Evolutionary conservation across 1,140 invertebrate genomes (phyloP).

Genomic region (Papilio dardanus): DNA sequence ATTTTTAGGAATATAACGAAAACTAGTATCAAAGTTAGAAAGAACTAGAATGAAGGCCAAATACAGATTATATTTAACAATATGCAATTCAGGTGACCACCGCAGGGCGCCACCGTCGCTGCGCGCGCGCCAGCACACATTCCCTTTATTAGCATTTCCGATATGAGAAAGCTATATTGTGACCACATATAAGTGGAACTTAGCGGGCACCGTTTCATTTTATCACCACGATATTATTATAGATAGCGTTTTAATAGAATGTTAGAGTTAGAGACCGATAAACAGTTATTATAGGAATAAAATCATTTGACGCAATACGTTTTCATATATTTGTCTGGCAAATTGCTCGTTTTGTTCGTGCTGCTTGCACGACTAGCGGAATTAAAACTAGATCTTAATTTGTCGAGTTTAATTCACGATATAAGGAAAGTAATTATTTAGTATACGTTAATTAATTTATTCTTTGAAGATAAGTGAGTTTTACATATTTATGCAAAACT

Average conservation of each 20-base stretch:
- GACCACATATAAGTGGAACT: slow-evolving; percentile 71
- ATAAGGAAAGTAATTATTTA: background rate
- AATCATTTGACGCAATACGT: slow-evolving; percentile 70
- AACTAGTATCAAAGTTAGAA: background rate
- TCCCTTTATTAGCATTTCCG: slow-evolving; percentile 76
- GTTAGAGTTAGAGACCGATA: slow-evolving; percentile 67
- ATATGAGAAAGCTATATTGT: slow-evolving; percentile 74
- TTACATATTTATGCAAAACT: background rate
- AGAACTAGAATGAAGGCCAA: background rate
- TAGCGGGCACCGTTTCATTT: slow-evolving; percentile 63
- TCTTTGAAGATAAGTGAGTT: background rate
- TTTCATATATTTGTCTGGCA: slow-evolving; percentile 76
- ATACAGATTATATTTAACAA: background rate
- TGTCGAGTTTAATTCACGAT: background rate
- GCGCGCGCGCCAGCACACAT: slow-evolving; percentile 60
- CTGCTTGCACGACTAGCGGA: background rate
- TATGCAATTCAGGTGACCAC: slow-evolving; percentile 7
- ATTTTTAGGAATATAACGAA: no score
- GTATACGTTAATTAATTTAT: background rate
- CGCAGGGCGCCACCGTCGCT: slow-evolving; percentile 56
- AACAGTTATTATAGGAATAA: slow-evolving; percentile 69
- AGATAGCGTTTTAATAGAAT: slow-evolving; percentile 70
- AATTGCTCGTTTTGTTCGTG: slow-evolving; percentile 64
- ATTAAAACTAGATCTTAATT: slow-evolving; percentile 17
- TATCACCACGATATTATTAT: slow-evolving; percentile 70